Percentiles rank a stretch among this genome's conserved stretches.
phyloP scores from a whole-genome alignment of 2,888 invertebrate species.

The Polyommatus iphigenia region DNA sequence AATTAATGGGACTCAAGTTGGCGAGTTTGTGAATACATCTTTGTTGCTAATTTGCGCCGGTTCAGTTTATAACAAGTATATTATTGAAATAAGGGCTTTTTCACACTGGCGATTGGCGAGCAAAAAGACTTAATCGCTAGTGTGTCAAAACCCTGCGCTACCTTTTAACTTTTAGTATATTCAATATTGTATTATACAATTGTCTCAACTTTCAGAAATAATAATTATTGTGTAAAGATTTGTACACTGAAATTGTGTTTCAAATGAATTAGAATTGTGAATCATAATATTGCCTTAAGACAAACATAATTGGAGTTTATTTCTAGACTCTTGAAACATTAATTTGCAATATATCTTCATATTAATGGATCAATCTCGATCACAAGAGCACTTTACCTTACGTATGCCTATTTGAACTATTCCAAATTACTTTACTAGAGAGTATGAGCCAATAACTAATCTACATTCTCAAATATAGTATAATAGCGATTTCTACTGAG shows the following conservation, averaged over 20 bases:
- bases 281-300: not conserved
- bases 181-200: no score
- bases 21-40: constrained; percentile 5
- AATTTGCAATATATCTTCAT: constrained; percentile 24
- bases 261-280: not conserved
- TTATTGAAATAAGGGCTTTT: not conserved
- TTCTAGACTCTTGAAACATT: constrained; percentile 36
- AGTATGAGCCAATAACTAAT: constrained; percentile 70
- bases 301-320: constrained; percentile 34
- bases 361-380: constrained; percentile 38
- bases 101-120: not conserved
- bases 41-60: not conserved
- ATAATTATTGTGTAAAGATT: no score
- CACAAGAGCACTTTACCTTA: constrained; percentile 59
- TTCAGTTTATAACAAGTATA: constrained; percentile 23
- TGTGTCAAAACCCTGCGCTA: no score
- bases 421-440: constrained; percentile 65
- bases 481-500: constrained; percentile 56
- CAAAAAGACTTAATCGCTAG: no score
- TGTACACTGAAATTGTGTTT: not conserved
- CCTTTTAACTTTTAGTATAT: no score
- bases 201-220: no score
- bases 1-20: not conserved
- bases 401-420: constrained; percentile 65
- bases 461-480: constrained; percentile 71